Evolutionary conservation across 1,140 invertebrate genomes (phyloP).

Genomic region (Hycleus phaleratus): DNA sequence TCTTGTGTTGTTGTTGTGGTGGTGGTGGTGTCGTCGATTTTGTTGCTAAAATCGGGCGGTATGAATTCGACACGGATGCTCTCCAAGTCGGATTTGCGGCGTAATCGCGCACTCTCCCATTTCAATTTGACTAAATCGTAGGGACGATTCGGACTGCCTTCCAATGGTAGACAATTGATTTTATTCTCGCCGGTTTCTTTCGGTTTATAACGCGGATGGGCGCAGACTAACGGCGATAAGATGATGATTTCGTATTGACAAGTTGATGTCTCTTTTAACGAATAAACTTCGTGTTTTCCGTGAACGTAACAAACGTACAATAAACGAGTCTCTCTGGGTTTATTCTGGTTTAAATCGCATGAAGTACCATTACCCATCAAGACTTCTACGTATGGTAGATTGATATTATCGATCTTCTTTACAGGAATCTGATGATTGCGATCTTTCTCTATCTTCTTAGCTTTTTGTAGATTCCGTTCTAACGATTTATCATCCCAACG

Average conservation of each 20-base stretch:
- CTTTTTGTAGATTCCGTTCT: slow-evolving; percentile 44
- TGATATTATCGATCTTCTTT: slow-evolving; percentile 78
- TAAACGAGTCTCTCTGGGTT: slow-evolving; percentile 71
- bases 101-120: slow-evolving; percentile 60
- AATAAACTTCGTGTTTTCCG: slow-evolving; percentile 87
- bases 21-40: slow-evolving; percentile 25
- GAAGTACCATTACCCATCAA: slow-evolving; percentile 72
- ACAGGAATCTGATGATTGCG: slow-evolving; percentile 46
- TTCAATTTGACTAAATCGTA: slow-evolving; percentile 62
- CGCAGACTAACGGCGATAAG: slow-evolving; percentile 75
- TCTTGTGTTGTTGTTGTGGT: slow-evolving; percentile 25
- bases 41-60: slow-evolving; percentile 46
- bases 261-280: slow-evolving; percentile 85
- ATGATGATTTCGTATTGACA: slow-evolving; percentile 92
- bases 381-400: slow-evolving; percentile 76
- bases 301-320: slow-evolving; percentile 78
- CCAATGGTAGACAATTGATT: slow-evolving; percentile 71
- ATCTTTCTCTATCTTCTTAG: slow-evolving; percentile 49
- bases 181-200: slow-evolving; percentile 70
- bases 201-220: slow-evolving; percentile 82
- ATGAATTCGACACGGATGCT: slow-evolving; percentile 58
- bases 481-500: slow-evolving; percentile 54
- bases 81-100: slow-evolving; percentile 59
- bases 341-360: slow-evolving; percentile 83
- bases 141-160: slow-evolving; percentile 65